phyloP scores from a whole-genome alignment of 2,113 vertebrate species.

The Clupea harengus region DNA sequence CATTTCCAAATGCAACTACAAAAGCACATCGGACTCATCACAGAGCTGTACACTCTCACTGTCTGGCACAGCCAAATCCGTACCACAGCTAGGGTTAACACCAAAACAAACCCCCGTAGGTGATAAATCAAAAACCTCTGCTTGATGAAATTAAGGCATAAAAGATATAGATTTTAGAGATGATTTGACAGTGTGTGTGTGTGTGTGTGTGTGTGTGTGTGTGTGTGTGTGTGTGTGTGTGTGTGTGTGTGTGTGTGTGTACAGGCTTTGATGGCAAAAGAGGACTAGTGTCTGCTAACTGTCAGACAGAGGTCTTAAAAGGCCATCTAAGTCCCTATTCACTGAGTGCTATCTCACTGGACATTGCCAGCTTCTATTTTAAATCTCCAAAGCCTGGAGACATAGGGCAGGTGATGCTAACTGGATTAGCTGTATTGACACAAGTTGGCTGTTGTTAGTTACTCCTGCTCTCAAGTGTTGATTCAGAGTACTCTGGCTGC shows the following conservation, averaged over 20 bases:
- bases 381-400: neutral
- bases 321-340: neutral
- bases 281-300: neutral
- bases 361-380: neutral
- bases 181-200: neutral
- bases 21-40: no score
- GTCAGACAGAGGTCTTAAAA: conserved; percentile 3
- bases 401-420: neutral
- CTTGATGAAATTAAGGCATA: no score
- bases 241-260: neutral
- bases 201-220: neutral
- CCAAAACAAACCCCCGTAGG: no score
- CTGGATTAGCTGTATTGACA: neutral
- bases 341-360: neutral
- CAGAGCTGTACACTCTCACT: no score
- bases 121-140: no score
- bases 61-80: no score
- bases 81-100: no score
- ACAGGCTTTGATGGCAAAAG: neutral
- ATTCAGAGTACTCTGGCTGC: no score
- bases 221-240: neutral
- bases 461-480: neutral
- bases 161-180: neutral
- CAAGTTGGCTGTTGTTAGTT: neutral
- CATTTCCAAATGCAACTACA: no score